Evolutionary conservation across 2,797 vertebrate genomes (phyloP), one percentile per base, ranked within the genome.

Genomic region (Urosaurus nigricauda): DNA sequence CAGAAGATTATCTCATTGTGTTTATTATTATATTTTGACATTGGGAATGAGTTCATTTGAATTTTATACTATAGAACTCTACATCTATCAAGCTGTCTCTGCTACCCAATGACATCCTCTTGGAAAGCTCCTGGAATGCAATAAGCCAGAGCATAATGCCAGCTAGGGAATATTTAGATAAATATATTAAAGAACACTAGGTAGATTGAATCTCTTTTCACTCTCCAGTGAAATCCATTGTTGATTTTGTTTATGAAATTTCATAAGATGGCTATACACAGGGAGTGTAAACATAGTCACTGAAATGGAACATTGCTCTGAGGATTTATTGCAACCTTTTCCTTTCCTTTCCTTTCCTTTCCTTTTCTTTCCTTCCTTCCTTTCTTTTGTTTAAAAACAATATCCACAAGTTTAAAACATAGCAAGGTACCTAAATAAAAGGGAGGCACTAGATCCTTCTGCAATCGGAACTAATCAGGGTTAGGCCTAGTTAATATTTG

Each of bases 261-360:
- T 74, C 0, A 0, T 58, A n/a, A 6, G 19, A n/a, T 9, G 13
- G 75, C 82, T 0, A 0, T 9, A 85, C 0, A 32, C 40, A 78
- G 35, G 43, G 1, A 79, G 5, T 6, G 1, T 78, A 26, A 90
- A 32, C 0, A 26, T 77, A 84, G 12, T 13, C 79, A 40, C n/a
- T 3, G 47, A 79, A n/a, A 40, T 4, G 3, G 35, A 83, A 83
- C 70, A 1, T 0, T 21, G 85, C 1, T 35, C 8, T 40, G 35
- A 60, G 73, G 78, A 88, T 51, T 73, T 81, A 58, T 82, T 87
- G 53, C 26, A 51, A 6, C 47, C 21, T 79, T 29, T 53, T 16
- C 13, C 47, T 53, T 14, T n/a, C 17, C 7, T 51, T 51, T 51
- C 47, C 47, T 51, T 51, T 51, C 7, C 47, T 9, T 51, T 51